Evolutionary conservation across 2,797 vertebrate genomes (phyloP).

Genomic region (Lacerta agilis): DNA sequence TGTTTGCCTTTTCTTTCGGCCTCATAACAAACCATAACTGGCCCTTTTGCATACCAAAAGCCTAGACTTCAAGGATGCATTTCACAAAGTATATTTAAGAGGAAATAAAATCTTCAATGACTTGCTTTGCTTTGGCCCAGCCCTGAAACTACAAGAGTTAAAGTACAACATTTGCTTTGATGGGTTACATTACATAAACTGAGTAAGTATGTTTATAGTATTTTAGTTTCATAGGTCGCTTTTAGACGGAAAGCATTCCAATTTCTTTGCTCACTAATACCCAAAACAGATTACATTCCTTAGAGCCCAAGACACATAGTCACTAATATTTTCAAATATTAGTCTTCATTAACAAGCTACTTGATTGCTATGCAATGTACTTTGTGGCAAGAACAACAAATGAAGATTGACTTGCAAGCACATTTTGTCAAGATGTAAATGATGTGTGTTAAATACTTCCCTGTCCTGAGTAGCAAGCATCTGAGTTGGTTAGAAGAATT

Average conservation of each 20-base stretch:
- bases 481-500: not conserved
- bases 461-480: not conserved
- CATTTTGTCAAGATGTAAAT: slow-evolving; percentile 69
- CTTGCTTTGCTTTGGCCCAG: not conserved
- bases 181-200: not conserved
- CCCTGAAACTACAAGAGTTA: not conserved
- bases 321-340: slow-evolving; percentile 62
- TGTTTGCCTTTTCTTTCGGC: not conserved
- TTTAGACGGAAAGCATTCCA: not conserved
- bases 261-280: not conserved
- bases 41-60: not conserved
- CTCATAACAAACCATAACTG: not conserved
- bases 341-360: slow-evolving; percentile 67
- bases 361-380: slow-evolving; percentile 65
- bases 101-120: not conserved
- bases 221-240: not conserved
- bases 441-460: slow-evolving; percentile 20
- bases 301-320: slow-evolving; percentile 58
- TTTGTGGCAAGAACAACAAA: slow-evolving; percentile 59
- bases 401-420: slow-evolving; percentile 66
- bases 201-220: not conserved
- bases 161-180: not conserved
- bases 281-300: slow-evolving; percentile 63
- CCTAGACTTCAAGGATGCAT: not conserved
- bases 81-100: not conserved